Conservation (phyloP, 2,113 vertebrate genomes). For the Prietella phreatophila region DNA sequence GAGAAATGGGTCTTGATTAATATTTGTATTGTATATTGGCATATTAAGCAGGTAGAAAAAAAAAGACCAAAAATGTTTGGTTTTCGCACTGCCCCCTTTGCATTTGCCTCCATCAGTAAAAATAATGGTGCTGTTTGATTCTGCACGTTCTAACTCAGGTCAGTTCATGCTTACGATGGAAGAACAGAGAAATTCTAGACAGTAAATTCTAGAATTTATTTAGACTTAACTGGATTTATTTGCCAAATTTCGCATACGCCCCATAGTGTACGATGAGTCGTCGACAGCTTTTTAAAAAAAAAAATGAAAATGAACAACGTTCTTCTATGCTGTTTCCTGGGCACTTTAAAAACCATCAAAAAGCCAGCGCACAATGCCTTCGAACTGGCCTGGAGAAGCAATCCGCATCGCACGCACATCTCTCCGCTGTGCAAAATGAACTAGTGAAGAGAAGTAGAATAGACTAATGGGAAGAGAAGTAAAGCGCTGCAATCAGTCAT, state of each 20-base stretch:
- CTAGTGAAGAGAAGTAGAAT: too few relatives aligned
- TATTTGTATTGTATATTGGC: background rate
- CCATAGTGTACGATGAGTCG: background rate
- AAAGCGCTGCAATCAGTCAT: conserved; percentile 24
- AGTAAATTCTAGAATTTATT: background rate
- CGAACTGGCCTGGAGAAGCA: background rate
- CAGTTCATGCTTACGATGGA: background rate
- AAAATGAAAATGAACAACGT: background rate
- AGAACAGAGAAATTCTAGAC: background rate
- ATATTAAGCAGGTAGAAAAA: background rate
- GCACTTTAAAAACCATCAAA: background rate
- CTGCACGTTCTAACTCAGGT: background rate
- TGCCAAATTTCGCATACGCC: background rate
- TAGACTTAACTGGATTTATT: background rate
- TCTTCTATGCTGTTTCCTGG: background rate
- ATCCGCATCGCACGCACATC: background rate
- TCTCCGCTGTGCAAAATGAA: background rate
- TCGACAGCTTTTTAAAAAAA: too few relatives aligned
- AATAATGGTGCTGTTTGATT: background rate
- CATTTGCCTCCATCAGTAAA: background rate
- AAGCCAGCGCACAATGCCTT: background rate
- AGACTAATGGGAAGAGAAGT: background rate
- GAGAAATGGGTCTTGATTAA: background rate
- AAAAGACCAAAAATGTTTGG: background rate
- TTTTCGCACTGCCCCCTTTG: background rate